phyloP scores from a whole-genome alignment of 2,113 vertebrate genomes.

The Phaethornis superciliosus region DNA sequence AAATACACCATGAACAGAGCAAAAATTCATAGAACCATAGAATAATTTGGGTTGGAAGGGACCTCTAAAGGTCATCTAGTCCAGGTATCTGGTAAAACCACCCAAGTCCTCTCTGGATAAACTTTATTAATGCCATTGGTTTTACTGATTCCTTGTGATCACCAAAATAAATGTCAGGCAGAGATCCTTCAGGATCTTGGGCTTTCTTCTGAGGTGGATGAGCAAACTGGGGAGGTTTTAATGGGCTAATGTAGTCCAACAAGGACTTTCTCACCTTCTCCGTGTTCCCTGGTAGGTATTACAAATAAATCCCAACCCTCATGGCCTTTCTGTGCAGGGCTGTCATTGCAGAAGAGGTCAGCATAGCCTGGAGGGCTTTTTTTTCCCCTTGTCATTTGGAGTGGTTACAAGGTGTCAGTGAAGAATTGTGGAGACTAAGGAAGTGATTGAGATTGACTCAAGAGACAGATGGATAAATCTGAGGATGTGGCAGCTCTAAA shows the following conservation, averaged over 20 bases:
- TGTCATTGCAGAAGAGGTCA: not conserved
- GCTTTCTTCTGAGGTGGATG: not conserved
- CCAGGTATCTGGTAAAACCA: not conserved
- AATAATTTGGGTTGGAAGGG: too few relatives aligned
- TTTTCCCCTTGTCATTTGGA: not conserved
- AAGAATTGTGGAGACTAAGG: not conserved
- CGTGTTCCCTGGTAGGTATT: not conserved
- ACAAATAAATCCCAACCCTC: not conserved
- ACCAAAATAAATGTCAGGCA: not conserved
- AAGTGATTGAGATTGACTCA: not conserved
- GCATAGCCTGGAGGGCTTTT: not conserved
- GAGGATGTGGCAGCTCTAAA: not conserved
- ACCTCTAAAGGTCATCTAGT: too few relatives aligned
- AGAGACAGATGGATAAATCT: not conserved
- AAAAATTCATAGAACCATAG: too few relatives aligned
- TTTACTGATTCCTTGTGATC: not conserved
- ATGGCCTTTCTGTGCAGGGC: not conserved
- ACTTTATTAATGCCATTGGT: not conserved
- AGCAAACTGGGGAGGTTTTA: constrained; percentile 1
- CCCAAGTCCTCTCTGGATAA: not conserved
- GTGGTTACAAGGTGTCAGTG: not conserved
- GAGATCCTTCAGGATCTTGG: not conserved
- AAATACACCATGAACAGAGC: too few relatives aligned
- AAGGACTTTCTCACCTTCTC: not conserved
- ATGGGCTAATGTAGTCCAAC: not conserved